Base-by-base conservation (phyloP, 2,113 vertebrate genomes). In the Alectura lathami region DNA sequence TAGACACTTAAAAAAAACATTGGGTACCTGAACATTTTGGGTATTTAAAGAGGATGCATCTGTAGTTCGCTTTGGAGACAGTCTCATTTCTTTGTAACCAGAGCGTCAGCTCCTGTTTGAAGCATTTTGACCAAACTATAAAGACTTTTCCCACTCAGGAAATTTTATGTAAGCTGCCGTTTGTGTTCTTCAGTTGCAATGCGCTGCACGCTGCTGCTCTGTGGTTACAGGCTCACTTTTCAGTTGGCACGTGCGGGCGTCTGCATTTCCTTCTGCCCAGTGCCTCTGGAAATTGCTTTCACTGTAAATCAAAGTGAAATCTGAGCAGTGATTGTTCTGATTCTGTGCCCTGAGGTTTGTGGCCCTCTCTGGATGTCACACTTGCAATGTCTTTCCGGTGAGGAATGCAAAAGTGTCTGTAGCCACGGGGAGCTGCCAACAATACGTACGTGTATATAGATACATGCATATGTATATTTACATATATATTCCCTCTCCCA, bases 381-480 rank as follows among this genome's bases (percentile, higher is more conserved):
- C 73, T 82, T 22, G 38, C 26, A 22, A 4, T 51, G 60, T 8
- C 13, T 62, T 78, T 57, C 27, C 4, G 1, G 56, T 20, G 38
- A 20, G 75, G 60, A 38, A 45, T 10, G 36, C 23, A 66, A 24
- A 86, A 29, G 32, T 23, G 20, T 38, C 12, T 73, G 50, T 50
- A 48, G 30, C 42, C 54, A 32, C 17, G 42, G 36, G 32, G 45
- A 64, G 50, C 10, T 75, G 50, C 45, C 62, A 4, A 1, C 8
- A 12, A 23, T 6, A 8, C 3, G 5, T 5, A 1, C 7, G 8
- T 9, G 1, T 66, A 67, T 42, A 3, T 8, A 63, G 60, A 63
- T 40, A 2, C 5, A 11, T 13, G 29, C 22, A 16, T 30, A 11
- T 4, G 6, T 22, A 17, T 3, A 16, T 13, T 17, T 17, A 34